Evolutionary conservation across 2,888 invertebrate genomes (phyloP), one percentile per base, ranked within the genome.

Genomic region (Synergus laeviventris): DNA sequence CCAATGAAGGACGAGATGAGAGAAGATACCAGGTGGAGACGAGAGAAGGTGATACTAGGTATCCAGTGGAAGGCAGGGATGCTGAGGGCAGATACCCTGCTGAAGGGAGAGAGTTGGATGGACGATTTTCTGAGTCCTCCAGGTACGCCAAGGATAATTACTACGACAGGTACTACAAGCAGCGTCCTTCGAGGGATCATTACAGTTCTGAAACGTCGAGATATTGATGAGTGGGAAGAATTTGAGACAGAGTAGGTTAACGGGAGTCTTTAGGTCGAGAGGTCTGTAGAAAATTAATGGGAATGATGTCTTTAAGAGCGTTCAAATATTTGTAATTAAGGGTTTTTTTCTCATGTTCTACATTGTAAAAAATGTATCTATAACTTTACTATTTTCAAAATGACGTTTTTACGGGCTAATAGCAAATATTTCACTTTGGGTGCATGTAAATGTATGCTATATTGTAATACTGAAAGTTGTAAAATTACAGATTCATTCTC

Each of bases 161-260:
- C 79, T 91, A 91, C 79, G 91, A 91, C 78, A 87, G 91, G 49
- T 91, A 91, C 80, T 91, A 91, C 85, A 91, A 91, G 81, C 89
- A 89, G 76, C 85, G 91, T 73, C 89, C 90, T 1, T 79, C 90
- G 85, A 88, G 91, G 86, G 91, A 91, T 78, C 89, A 90, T 74
- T 89, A 89, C 74, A 83, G 83, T 36, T 86, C 89, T 74, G 90
- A 90, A 60, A 83, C 86, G 5, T 88, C 90, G 77, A 89, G 90
- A 88, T 90, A 90, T 81, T 90, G 85, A 88, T 83, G 82, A 83
- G 61, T 36, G 39, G 49, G 18, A 9, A 54, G 2, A 9, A 59
- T 59, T 59, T n/a, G 12, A 59, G 49, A 73, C 7, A 14, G 36
- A 54, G 59, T 74, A 36, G 14, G n/a, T 60, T 42, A 60, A 74